These are phyloP conservation scores for Drosophila ironensis DNA, from an alignment of 1,140 invertebrate species.

Conservation along the genomic window DNA sequence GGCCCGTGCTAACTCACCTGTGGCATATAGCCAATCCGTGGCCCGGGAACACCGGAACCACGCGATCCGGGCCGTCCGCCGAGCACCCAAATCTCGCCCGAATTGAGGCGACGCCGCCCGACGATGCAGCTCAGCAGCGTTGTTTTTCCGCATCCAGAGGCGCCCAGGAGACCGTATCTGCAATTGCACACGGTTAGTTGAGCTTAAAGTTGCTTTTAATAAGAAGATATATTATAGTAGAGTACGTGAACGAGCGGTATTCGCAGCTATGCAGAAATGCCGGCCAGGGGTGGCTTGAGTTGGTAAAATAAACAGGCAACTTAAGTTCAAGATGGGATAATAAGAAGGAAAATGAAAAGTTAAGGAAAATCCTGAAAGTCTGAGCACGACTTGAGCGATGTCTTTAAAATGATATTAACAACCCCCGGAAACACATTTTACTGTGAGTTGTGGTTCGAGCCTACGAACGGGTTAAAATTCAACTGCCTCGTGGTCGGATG, in stretches of 20 bases:
- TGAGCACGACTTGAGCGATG: no score
- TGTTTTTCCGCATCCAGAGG: conserved; percentile 93
- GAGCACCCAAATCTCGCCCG: conserved; percentile 93
- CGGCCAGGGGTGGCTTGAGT: background rate
- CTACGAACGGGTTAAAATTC: background rate
- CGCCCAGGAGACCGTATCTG: conserved; percentile 93
- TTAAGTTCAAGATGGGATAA: no score
- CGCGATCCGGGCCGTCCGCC: conserved; percentile 91
- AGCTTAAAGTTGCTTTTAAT: conserved; percentile 23
- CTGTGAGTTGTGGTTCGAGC: no score
- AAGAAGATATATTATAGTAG: conserved; percentile 33
- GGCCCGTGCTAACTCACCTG: conserved; percentile 82
- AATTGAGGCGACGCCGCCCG: conserved; percentile 90
- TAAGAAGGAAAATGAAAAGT: no score
- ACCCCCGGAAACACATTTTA: no score
- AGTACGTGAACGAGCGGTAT: no score
- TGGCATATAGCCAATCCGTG: conserved; percentile 87
- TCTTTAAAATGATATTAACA: no score
- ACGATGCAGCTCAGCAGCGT: conserved; percentile 94
- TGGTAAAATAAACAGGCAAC: no score
- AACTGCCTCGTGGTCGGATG: background rate
- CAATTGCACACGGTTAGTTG: conserved; percentile 35
- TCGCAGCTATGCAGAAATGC: conserved; percentile 10
- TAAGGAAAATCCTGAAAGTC: no score
- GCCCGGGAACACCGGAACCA: conserved; percentile 93